Evolutionary conservation across 1,140 invertebrate genomes (phyloP), one percentile per base, ranked within the genome.

Genomic region (Bombus cullumanus): DNA sequence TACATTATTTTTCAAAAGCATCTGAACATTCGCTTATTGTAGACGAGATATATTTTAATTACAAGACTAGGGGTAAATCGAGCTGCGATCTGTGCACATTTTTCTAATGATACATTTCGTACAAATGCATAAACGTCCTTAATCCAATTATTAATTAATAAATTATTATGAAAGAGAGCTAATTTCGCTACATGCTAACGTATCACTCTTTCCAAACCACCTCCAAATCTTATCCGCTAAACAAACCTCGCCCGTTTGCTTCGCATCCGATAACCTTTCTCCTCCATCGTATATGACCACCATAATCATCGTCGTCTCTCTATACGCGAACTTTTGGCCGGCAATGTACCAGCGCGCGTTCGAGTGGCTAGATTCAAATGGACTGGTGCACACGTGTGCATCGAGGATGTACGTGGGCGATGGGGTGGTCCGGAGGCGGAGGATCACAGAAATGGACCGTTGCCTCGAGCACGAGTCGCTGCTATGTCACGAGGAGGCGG

Each of bases 381-480:
- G 83, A 80, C 83, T 34, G 76, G 39, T 59, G 84, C 84, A 81
- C 78, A 85, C 79, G 47, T 85, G 78, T 80, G 57, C 78, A 66
- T 28, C 83, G 71, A 18, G 57, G 71, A 81, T 81, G 78, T 71
- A 41, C 41, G 78, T 59, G 34, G 31, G 47, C 9, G 64, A 39
- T 53, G 81, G 79, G 64, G 68, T 41, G 76, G 69, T 25, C 62
- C 39, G 68, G 25, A 82, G 62, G 81, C 73, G 75, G 77, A 69
- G 80, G 86, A 83, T 88, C 78, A 85, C 81, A 87, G 85, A 91
- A 89, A 89, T 87, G 86, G 84, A 88, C 86, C 86, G 77, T 87
- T 88, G 86, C 87, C 88, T 90, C 85, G 84, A 90, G 89, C 82
- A 83, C 75, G 77, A 91, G 84, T 85, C 77, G 79, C 76, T 68